These are phyloP conservation scores for Charina bottae DNA, from an alignment of 2,113 vertebrate genomes.

Conservation along the genomic window DNA sequence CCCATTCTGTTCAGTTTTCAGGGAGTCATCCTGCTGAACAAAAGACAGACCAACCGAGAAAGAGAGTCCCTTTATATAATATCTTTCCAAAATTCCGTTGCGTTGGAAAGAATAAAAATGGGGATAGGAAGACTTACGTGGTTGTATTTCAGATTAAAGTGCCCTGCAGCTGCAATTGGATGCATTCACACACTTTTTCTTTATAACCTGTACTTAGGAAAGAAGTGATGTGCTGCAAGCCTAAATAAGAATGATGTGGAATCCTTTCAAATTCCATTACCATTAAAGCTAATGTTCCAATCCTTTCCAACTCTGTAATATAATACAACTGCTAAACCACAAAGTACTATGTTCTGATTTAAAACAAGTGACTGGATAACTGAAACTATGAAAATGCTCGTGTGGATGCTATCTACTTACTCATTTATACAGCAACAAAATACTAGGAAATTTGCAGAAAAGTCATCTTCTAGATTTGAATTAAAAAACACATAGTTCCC, in stretches of 20 bases:
- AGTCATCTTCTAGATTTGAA: background rate
- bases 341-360: constrained; percentile 23
- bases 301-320: background rate
- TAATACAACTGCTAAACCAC: constrained; percentile 39
- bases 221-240: background rate
- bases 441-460: constrained; percentile 14
- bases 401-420: background rate
- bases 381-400: constrained; percentile 25
- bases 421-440: background rate
- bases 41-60: background rate
- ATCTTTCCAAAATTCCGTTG: background rate
- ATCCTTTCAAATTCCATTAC: background rate
- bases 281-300: background rate
- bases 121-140: background rate
- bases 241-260: background rate
- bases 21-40: background rate
- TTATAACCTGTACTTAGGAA: background rate
- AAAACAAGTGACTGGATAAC: constrained; percentile 15
- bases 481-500: background rate
- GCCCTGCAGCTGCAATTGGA: background rate
- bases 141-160: too few relatives aligned
- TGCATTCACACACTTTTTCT: background rate
- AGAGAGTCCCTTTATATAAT: background rate
- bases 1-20: background rate
- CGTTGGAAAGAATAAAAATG: background rate